These are phyloP conservation scores for Drosophila sp. DNA, from an alignment of 1,140 invertebrate species.

Conservation along the genomic window DNA sequence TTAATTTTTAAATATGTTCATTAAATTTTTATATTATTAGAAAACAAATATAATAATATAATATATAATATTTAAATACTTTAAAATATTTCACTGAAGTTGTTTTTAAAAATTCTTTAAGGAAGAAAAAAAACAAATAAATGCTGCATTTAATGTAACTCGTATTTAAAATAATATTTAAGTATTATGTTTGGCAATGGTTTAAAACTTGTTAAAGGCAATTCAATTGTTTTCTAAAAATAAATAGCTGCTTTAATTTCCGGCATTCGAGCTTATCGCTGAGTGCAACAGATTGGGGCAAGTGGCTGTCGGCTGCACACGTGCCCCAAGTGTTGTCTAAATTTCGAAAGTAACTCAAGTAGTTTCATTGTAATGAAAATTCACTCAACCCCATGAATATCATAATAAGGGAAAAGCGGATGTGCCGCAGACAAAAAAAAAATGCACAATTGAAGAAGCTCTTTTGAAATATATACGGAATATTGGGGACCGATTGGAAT, in stretches of 20 bases:
- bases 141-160: not conserved
- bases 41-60: no score
- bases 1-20: no score
- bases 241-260: conserved; percentile 11
- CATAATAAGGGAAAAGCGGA: conserved; percentile 56
- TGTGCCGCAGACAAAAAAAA: conserved; percentile 21
- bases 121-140: not conserved
- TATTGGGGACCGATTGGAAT: not conserved
- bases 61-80: not conserved
- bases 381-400: conserved; percentile 18
- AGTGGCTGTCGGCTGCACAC: conserved; percentile 54
- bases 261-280: conserved; percentile 17
- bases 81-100: not conserved
- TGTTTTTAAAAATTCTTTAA: not conserved
- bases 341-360: conserved; percentile 29
- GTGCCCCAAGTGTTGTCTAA: conserved; percentile 35
- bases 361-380: conserved; percentile 17
- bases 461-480: not conserved
- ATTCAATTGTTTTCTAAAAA: conserved; percentile 1
- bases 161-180: not conserved
- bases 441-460: not conserved
- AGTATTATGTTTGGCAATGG: not conserved
- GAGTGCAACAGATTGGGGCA: conserved; percentile 18
- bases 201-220: no score
- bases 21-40: no score